Percentiles rank a stretch among this genome's conserved stretches.
These are phyloP conservation scores for Orycteropus afer DNA, from an alignment of 2,113 vertebrate genomes.

Conservation along the genomic window DNA sequence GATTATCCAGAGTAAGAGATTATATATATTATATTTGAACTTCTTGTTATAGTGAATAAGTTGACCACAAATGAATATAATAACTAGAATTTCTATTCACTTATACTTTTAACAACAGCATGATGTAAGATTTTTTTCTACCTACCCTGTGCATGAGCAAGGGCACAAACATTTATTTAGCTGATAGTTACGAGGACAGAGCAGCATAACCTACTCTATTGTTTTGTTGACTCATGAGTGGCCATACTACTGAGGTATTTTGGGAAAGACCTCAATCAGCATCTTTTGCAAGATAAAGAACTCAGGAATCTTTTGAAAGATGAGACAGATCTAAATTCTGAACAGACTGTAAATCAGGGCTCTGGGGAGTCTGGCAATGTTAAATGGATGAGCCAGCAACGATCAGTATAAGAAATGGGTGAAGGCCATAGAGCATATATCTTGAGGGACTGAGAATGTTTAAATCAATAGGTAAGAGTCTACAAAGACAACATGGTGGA, in stretches of 20 bases:
- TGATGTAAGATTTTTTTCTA: not conserved
- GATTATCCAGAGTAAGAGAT: not conserved
- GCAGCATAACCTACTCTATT: not conserved
- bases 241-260: not conserved
- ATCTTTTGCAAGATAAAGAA: conserved; percentile 28
- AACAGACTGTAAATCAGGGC: not conserved
- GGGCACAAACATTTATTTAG: not conserved
- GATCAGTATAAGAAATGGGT: not conserved
- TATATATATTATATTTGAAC: not conserved
- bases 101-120: not conserved
- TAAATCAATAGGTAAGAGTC: not conserved
- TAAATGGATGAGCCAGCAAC: not conserved
- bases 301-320: conserved; percentile 4
- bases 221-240: not conserved
- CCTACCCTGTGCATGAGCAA: not conserved
- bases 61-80: not conserved
- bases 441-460: not conserved
- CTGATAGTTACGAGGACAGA: not conserved
- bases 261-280: not conserved
- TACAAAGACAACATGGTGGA: not conserved
- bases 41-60: not conserved
- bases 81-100: not conserved
- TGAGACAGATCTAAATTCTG: not conserved
- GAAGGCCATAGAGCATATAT: not conserved
- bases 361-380: not conserved